Evolutionary conservation across 2,113 vertebrate species (phyloP).

Genomic region (Myocastor coypus): DNA sequence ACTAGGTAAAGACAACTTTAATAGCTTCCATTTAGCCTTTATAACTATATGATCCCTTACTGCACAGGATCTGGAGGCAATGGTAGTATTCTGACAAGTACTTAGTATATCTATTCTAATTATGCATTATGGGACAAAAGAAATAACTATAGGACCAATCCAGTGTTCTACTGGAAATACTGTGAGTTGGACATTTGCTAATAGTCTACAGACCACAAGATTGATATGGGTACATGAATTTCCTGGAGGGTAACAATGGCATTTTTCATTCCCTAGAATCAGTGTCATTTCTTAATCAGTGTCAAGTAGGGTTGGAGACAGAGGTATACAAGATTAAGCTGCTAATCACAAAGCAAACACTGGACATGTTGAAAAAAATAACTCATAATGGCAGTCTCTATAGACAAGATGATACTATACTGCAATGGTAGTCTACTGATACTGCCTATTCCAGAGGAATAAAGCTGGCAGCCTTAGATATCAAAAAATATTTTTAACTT

Average conservation of each 20-base stretch:
- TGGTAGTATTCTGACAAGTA: background rate
- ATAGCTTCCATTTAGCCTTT: background rate
- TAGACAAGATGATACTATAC: too few relatives aligned
- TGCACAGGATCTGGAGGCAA: background rate
- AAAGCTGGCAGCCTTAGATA: too few relatives aligned
- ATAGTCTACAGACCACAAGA: background rate
- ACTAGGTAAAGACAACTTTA: background rate
- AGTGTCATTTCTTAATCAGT: background rate
- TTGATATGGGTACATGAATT: background rate
- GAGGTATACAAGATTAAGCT: too few relatives aligned
- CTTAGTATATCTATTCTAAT: background rate
- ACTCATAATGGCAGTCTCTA: too few relatives aligned
- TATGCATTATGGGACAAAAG: background rate
- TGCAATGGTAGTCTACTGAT: too few relatives aligned
- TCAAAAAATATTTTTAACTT: too few relatives aligned
- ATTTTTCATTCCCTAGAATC: background rate
- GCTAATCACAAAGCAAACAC: too few relatives aligned
- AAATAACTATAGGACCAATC: background rate
- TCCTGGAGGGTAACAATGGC: background rate
- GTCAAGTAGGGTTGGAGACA: background rate
- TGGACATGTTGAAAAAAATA: too few relatives aligned
- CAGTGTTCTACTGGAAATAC: background rate
- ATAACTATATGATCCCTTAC: background rate
- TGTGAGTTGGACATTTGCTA: background rate
- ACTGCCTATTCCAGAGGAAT: too few relatives aligned